A percentile compares a stretch with the other conserved stretches of the same genome.
These are phyloP conservation scores for Amphipyra tragopoginis DNA, from an alignment of 2,888 invertebrate species.

Conservation along the genomic window DNA sequence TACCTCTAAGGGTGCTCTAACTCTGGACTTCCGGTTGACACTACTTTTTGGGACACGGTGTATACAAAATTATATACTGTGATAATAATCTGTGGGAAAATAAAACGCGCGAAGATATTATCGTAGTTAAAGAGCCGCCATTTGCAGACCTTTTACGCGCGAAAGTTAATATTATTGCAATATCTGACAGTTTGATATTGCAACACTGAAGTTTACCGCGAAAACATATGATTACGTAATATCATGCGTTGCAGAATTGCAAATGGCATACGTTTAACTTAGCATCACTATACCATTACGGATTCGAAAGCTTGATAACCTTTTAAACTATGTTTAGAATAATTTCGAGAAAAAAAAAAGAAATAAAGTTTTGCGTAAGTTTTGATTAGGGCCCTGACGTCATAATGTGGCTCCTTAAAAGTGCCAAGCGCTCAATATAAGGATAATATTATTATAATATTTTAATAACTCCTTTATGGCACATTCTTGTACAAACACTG, in stretches of 20 bases:
- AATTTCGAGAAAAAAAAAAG: too few species aligned
- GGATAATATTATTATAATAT: slow-evolving; percentile 4
- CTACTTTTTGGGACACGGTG: too few species aligned
- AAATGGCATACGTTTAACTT: background rate
- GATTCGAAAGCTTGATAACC: too few species aligned
- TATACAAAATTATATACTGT: too few species aligned
- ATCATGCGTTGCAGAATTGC: slow-evolving; percentile 9
- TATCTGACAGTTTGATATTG: slow-evolving; percentile 18
- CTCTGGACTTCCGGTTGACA: too few species aligned
- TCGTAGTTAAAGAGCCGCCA: background rate
- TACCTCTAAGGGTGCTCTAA: too few species aligned
- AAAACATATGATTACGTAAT: slow-evolving; percentile 22
- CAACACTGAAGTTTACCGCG: slow-evolving; percentile 23
- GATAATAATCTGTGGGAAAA: too few species aligned
- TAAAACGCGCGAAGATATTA: too few species aligned
- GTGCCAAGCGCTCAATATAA: background rate
- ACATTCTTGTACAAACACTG: slow-evolving; percentile 22
- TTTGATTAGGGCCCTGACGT: too few species aligned
- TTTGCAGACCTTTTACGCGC: slow-evolving; percentile 6
- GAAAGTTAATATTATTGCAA: slow-evolving; percentile 34
- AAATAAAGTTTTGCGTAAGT: too few species aligned
- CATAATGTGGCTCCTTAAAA: too few species aligned
- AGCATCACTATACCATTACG: background rate
- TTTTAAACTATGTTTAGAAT: too few species aligned
- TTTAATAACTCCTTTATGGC: background rate